These are phyloP conservation scores for Galerucella pusilla DNA, from an alignment of 2,888 invertebrate species.

Conservation along the genomic window DNA sequence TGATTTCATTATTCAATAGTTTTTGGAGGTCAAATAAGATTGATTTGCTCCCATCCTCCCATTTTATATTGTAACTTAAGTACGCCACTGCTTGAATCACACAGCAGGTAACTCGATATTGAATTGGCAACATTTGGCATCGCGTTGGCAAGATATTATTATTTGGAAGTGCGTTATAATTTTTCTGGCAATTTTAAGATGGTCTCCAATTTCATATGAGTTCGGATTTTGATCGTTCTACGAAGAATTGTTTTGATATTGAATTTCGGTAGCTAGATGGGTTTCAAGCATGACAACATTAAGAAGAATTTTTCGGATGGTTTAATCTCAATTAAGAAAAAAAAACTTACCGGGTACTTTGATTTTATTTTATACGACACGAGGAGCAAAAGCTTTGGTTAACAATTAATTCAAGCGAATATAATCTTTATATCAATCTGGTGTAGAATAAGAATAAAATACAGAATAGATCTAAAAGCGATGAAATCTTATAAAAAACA, in stretches of 20 bases:
- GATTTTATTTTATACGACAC: not conserved
- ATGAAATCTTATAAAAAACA: too few relatives aligned
- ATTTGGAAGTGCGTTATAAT: slow-evolving; percentile 54
- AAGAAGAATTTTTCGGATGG: not conserved
- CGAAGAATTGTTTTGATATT: slow-evolving; percentile 13
- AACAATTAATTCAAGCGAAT: too few relatives aligned
- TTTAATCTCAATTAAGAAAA: not conserved
- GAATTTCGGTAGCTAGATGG: slow-evolving; percentile 23
- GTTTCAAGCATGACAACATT: not conserved
- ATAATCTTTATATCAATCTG: too few relatives aligned
- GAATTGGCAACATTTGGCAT: slow-evolving; percentile 40
- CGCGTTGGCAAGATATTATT: slow-evolving; percentile 32
- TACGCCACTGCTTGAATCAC: not conserved
- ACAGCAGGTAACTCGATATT: slow-evolving; percentile 27
- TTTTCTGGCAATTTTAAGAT: slow-evolving; percentile 53
- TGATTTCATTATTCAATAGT: too few relatives aligned
- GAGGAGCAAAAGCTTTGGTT: too few relatives aligned
- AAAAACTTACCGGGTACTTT: not conserved
- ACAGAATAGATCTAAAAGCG: too few relatives aligned
- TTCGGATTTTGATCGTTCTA: slow-evolving; percentile 12
- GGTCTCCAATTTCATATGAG: slow-evolving; percentile 21
- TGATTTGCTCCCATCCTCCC: too few relatives aligned
- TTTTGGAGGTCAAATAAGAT: too few relatives aligned
- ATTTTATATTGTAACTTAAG: too few relatives aligned
- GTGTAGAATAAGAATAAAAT: too few relatives aligned